These are phyloP conservation scores for Microctonus aethiopoides DNA, from an alignment of 2,888 invertebrate genomes.

Conservation along the genomic window DNA sequence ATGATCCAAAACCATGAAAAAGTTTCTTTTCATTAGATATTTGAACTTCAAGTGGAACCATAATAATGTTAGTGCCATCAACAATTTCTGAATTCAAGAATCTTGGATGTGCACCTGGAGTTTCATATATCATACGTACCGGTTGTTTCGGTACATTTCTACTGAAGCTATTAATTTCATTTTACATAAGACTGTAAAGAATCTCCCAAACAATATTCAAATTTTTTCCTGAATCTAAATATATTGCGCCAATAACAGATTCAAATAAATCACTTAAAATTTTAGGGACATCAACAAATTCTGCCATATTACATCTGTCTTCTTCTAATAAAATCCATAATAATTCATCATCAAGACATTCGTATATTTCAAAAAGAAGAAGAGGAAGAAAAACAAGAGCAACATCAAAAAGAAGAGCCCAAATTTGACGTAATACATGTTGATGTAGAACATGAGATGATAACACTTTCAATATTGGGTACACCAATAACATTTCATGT, in stretches of 20 bases:
- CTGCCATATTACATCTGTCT: conserved; percentile 73
- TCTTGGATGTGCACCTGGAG: conserved; percentile 78
- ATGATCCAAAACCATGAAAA: conserved; percentile 79
- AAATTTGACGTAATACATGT: too few relatives aligned
- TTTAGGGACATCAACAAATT: conserved; percentile 92
- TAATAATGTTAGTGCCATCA: conserved; percentile 58
- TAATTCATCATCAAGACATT: conserved; percentile 76
- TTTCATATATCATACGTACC: conserved; percentile 87
- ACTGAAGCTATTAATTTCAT: conserved; percentile 82
- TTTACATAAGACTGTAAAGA: conserved; percentile 84
- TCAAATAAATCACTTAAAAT: conserved; percentile 94
- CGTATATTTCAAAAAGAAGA: too few relatives aligned
- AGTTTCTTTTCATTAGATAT: conserved; percentile 71
- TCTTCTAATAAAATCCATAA: conserved; percentile 75
- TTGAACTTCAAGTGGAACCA: conserved; percentile 75
- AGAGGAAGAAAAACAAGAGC: too few relatives aligned
- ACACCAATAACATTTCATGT: too few relatives aligned
- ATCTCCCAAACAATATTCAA: conserved; percentile 83
- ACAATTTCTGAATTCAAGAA: conserved; percentile 71
- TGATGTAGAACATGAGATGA: too few relatives aligned
- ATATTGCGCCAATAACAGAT: conserved; percentile 85
- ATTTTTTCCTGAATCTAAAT: conserved; percentile 81
- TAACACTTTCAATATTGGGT: too few relatives aligned
- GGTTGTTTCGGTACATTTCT: conserved; percentile 88
- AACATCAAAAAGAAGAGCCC: too few relatives aligned